These are phyloP conservation scores for Pilophorus perplexus DNA, from an alignment of 2,888 invertebrate genomes.

Conservation along the genomic window DNA sequence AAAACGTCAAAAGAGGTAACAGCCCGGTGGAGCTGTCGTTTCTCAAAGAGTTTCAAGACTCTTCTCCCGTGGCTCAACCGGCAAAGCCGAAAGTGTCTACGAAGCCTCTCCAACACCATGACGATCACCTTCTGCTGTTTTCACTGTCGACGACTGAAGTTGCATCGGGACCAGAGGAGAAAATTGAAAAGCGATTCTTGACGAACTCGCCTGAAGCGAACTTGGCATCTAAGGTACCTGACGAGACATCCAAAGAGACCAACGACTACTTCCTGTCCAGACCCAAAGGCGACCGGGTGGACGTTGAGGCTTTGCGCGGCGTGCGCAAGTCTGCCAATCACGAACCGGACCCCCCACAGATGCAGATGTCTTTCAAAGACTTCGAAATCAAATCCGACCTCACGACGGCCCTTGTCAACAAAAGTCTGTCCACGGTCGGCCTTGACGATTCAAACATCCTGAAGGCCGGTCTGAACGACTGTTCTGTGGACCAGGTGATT, in stretches of 20 bases:
- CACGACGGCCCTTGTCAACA: neutral
- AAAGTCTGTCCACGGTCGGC: conserved; percentile 1
- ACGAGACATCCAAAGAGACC: neutral
- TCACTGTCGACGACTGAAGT: neutral
- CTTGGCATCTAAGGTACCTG: neutral
- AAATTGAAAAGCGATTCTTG: too few relatives aligned
- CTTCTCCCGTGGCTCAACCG: neutral
- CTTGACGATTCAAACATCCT: conserved; percentile 12
- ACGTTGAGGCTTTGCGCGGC: neutral
- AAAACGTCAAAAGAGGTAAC: neutral
- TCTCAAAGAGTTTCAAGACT: conserved; percentile 7
- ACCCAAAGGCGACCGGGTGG: neutral
- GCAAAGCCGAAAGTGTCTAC: neutral
- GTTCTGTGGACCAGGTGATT: too few relatives aligned
- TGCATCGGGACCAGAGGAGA: neutral
- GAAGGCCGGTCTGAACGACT: conserved; percentile 13
- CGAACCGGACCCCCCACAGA: neutral
- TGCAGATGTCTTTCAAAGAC: conserved; percentile 25
- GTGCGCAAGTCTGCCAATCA: neutral
- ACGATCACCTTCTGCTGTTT: neutral
- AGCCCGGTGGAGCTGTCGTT: conserved; percentile 25
- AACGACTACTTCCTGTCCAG: neutral
- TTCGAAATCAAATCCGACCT: conserved; percentile 28
- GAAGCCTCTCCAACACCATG: neutral
- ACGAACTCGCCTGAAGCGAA: neutral